Percentiles rank a stretch among this genome's conserved stretches.
Conservation (phyloP, 2,113 vertebrate genomes). For the Hystrix cristata region DNA sequence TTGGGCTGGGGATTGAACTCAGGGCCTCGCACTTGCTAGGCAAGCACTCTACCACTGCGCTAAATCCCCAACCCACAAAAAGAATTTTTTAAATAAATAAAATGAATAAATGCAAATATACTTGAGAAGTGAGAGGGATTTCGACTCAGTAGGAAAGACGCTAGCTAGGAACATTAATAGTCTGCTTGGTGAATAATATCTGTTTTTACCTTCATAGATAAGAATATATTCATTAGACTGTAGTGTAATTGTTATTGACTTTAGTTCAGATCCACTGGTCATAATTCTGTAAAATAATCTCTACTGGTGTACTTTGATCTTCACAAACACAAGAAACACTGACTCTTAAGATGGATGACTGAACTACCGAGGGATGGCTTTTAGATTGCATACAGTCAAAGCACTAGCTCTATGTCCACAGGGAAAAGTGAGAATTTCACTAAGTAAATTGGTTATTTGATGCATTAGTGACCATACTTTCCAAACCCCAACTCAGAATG, state of each 20-base stretch:
- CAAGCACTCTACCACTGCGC: no score
- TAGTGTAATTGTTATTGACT: background rate
- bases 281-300: background rate
- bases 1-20: no score
- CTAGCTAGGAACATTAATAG: background rate
- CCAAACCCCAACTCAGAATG: background rate
- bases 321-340: background rate
- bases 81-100: background rate
- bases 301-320: background rate
- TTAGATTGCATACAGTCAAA: background rate
- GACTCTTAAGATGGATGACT: background rate
- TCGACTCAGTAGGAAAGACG: background rate
- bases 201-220: background rate
- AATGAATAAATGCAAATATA: background rate
- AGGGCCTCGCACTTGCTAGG: no score
- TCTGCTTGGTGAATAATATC: background rate
- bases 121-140: conserved; percentile 14
- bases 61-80: background rate
- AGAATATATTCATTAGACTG: background rate
- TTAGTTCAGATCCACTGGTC: background rate
- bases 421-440: background rate
- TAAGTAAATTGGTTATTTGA: background rate
- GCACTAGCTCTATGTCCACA: background rate
- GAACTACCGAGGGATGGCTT: background rate
- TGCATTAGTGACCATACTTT: background rate